Conservation (phyloP, 2,113 vertebrate genomes). For the Triplophysa siluroides region DNA sequence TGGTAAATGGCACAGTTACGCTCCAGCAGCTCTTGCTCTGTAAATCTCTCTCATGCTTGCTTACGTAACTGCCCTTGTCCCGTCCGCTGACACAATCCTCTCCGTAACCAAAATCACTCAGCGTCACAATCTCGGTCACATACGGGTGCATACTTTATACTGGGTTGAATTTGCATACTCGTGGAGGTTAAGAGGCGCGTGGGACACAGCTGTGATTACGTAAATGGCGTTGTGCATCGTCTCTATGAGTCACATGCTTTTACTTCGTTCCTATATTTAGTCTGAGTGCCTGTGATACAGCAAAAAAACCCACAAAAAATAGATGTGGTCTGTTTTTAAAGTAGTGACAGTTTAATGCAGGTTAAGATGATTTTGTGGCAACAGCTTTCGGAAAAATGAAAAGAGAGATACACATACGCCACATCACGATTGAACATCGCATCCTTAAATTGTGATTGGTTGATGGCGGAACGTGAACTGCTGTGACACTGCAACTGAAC, state of each 20-base stretch:
- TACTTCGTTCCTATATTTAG: slow-evolving; percentile 36
- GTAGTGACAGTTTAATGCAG: not conserved
- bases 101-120: not conserved
- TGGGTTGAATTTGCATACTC: slow-evolving; percentile 20
- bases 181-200: slow-evolving; percentile 27
- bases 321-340: too few species aligned
- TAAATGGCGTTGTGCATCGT: slow-evolving; percentile 2
- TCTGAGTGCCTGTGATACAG: slow-evolving; percentile 7
- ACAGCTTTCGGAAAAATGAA: not conserved
- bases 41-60: not conserved
- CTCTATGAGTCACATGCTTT: not conserved
- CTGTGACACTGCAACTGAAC: too few species aligned
- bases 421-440: not conserved
- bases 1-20: slow-evolving; percentile 17
- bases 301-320: not conserved
- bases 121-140: not conserved
- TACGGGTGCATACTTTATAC: not conserved
- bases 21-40: slow-evolving; percentile 12
- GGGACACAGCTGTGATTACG: slow-evolving; percentile 22
- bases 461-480: not conserved
- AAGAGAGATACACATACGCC: not conserved
- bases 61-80: slow-evolving; percentile 30
- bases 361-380: not conserved
- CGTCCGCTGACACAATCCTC: slow-evolving; percentile 1
- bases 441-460: not conserved